Percentiles rank a stretch among this genome's conserved stretches.
Evolutionary conservation across 2,888 invertebrate genomes (phyloP).

Genomic region (Lapara coniferarum): DNA sequence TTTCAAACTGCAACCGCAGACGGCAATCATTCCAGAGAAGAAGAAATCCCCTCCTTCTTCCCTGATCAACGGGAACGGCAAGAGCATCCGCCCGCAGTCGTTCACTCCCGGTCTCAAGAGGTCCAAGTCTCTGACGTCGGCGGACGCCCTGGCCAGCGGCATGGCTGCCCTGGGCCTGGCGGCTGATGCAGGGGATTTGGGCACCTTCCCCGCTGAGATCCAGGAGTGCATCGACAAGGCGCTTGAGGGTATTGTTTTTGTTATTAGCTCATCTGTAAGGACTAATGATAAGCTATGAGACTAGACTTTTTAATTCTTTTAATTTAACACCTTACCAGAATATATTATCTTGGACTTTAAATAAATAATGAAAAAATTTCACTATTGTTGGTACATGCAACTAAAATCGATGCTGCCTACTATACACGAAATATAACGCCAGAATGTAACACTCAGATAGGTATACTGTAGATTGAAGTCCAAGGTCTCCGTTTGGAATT

Average conservation of each 20-base stretch:
- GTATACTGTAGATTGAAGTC: constrained; percentile 4
- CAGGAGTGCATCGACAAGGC: constrained; percentile 90
- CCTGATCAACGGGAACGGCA: constrained; percentile 73
- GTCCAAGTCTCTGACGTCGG: constrained; percentile 91
- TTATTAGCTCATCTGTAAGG: too few species aligned
- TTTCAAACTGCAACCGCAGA: constrained; percentile 82
- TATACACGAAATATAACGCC: neutral
- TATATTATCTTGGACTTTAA: too few species aligned
- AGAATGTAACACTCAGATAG: neutral
- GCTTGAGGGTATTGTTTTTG: constrained; percentile 83
- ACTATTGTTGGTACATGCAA: too few species aligned
- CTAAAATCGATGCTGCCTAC: too few species aligned
- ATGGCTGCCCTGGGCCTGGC: constrained; percentile 87
- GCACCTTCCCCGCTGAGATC: constrained; percentile 88
- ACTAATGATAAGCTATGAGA: too few species aligned
- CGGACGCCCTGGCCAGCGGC: constrained; percentile 87
- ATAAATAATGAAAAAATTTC: too few species aligned
- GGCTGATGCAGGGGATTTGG: constrained; percentile 89
- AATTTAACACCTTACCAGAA: too few species aligned
- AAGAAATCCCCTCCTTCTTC: constrained; percentile 75
- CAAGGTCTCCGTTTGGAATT: constrained; percentile 18
- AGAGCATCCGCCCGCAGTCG: constrained; percentile 71
- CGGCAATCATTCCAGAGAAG: constrained; percentile 71
- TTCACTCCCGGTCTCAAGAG: constrained; percentile 86
- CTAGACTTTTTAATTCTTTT: too few species aligned